These are phyloP conservation scores for Leptopilina boulardi DNA, from an alignment of 1,140 invertebrate genomes.

Conservation along the genomic window DNA sequence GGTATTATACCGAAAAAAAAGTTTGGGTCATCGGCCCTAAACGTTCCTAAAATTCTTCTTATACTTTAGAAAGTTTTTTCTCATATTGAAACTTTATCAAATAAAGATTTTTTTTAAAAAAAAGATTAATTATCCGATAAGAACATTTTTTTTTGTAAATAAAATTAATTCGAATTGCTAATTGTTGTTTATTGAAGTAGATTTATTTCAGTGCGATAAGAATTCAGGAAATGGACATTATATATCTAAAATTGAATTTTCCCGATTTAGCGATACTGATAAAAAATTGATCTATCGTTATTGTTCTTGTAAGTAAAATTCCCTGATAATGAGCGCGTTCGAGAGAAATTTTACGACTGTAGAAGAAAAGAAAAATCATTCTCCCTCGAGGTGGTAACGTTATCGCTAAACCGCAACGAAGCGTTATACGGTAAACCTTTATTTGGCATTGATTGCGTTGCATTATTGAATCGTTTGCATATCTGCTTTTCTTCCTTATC, in stretches of 20 bases:
- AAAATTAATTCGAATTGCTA: neutral
- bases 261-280: neutral
- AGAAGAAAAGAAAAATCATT: too few species aligned
- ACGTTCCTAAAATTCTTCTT: neutral
- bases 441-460: conserved; percentile 29
- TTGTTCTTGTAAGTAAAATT: conserved; percentile 24
- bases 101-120: too few species aligned
- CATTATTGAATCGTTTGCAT: conserved; percentile 25
- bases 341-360: conserved; percentile 9
- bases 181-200: neutral
- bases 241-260: neutral
- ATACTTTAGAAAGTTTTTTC: too few species aligned
- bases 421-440: conserved; percentile 18
- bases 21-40: conserved; percentile 2
- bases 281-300: conserved; percentile 26
- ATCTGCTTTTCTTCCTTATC: conserved; percentile 26
- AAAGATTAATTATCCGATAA: too few species aligned
- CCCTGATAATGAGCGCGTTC: conserved; percentile 12
- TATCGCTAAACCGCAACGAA: neutral
- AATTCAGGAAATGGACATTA: conserved; percentile 5
- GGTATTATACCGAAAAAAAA: neutral
- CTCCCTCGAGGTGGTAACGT: conserved; percentile 3
- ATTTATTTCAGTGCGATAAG: neutral
- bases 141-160: too few species aligned
- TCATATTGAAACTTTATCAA: too few species aligned